Evolutionary conservation across 2,888 invertebrate species (phyloP), one percentile per base, ranked within the genome.

Genomic region (Julus scanicus): DNA sequence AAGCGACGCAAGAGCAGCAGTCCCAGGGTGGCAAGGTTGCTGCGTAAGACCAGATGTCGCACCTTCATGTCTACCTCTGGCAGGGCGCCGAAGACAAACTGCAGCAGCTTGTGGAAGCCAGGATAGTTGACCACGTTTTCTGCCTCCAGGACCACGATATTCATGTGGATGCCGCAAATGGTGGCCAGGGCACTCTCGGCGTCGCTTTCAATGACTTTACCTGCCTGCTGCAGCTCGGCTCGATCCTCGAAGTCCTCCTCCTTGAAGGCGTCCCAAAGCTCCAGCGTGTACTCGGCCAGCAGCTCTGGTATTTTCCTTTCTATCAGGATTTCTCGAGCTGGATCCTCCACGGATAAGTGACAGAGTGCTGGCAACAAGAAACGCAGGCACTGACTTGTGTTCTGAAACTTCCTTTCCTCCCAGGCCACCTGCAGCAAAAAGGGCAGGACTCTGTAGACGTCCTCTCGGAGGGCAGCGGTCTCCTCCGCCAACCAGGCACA

Each of bases 401-500:
- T 90, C 40, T 89, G 53, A 84, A 44, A 53, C 86, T 39, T 92
- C 91, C 89, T 93, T 92, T 11, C 71, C 15, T 86, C 53, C 13
- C 37, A 97, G 17, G 95, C 95, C 53, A 97, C 92, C 84, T 95
- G 94, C 89, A 97, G 94, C 91, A 97, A 95, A 92, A 95, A 97
- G 11, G 97, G 97, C 57, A 97, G 93, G 39, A 97, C 93, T 89
- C 95, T 94, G 91, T 96, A 96, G 71, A 97, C 94, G 92, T 96
- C 89, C 1, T 89, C 89, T 29, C 89, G 88, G 1, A 90, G 88
- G 15, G 90, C 90, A 37, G 96, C 95, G 0, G 97, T 97, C 93
- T 98, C 97, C 92, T 97, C 97, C 0, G 97, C 96, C 90, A 98
- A 93, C 97, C 97, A 97, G n/a, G 97, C 95, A 17, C 96, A 95